phyloP scores from a whole-genome alignment of 2,113 vertebrate genomes.

The Antennarius striatus region DNA sequence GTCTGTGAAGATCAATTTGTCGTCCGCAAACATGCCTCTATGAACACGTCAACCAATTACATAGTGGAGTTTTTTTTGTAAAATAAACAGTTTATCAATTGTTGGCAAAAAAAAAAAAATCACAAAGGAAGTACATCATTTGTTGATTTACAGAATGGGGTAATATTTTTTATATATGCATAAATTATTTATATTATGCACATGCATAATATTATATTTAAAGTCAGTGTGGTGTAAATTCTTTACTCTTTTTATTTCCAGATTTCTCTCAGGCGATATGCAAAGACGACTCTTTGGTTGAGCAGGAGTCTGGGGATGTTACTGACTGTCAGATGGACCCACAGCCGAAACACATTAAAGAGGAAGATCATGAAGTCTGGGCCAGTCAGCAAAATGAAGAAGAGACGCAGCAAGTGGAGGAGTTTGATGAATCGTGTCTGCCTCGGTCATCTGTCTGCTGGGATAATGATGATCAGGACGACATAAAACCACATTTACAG shows the following conservation, averaged over 20 bases:
- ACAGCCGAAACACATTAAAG: slow-evolving; percentile 51
- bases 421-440: not conserved
- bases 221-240: too few relatives aligned
- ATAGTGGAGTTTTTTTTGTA: too few relatives aligned
- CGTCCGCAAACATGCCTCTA: too few relatives aligned
- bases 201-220: too few relatives aligned
- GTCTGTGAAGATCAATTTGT: slow-evolving; percentile 12
- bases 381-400: slow-evolving; percentile 6
- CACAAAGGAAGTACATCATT: too few relatives aligned
- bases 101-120: too few relatives aligned
- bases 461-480: slow-evolving; percentile 18
- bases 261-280: slow-evolving; percentile 16
- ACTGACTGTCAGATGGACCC: not conserved
- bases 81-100: too few relatives aligned
- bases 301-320: not conserved
- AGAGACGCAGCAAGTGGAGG: not conserved
- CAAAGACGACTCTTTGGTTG: slow-evolving; percentile 29
- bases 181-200: too few relatives aligned
- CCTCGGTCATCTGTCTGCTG: slow-evolving; percentile 23
- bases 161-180: too few relatives aligned
- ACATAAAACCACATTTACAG: slow-evolving; percentile 13
- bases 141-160: too few relatives aligned
- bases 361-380: slow-evolving; percentile 55
- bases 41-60: too few relatives aligned
- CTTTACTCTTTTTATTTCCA: slow-evolving; percentile 3